Conservation (phyloP, 2,113 vertebrate genomes). For the Anhinga anhinga region DNA sequence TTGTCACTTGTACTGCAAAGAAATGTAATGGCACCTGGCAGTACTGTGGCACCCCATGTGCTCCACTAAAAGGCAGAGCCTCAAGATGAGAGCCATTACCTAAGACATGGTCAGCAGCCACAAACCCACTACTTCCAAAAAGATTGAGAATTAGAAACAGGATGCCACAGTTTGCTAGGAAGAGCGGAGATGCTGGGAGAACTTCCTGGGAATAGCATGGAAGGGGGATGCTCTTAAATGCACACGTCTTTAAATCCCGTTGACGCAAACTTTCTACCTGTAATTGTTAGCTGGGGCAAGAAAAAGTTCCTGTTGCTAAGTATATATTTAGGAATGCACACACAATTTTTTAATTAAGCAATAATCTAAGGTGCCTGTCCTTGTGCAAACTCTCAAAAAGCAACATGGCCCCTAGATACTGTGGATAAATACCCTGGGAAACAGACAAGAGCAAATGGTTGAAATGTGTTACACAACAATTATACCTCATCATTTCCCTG, state of each 20-base stretch:
- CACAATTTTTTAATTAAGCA: background rate
- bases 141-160: background rate
- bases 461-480: background rate
- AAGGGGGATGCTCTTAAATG: background rate
- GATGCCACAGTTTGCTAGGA: background rate
- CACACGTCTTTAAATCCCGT: background rate
- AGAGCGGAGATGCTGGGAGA: background rate
- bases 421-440: background rate
- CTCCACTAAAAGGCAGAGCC: background rate
- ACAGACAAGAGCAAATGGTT: background rate
- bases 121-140: background rate
- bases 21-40: accelerated
- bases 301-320: background rate
- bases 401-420: background rate
- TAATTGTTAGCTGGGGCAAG: background rate
- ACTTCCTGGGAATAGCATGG: background rate
- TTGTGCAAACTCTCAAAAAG: background rate
- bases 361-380: background rate
- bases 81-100: background rate
- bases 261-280: background rate
- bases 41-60: background rate
- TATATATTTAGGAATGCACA: background rate
- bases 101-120: background rate
- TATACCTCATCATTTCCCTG: slow-evolving; percentile 1
- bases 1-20: background rate